Evolutionary conservation across 2,113 vertebrate genomes (phyloP).

Genomic region (Embiotoca jacksoni): DNA sequence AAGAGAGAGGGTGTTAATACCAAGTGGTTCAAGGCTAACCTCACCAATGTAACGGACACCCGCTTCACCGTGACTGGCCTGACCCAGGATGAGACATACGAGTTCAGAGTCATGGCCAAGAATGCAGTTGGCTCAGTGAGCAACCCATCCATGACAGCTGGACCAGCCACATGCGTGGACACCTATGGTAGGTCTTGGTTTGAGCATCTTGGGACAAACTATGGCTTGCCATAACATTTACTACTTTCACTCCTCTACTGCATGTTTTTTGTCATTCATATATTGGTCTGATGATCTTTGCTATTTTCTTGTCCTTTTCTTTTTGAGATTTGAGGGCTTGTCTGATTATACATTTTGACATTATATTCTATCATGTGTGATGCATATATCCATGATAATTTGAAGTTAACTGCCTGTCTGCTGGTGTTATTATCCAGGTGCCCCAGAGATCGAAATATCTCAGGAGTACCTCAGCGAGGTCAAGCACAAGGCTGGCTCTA

Average conservation of each 20-base stretch:
- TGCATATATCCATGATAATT: not conserved
- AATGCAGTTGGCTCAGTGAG: slow-evolving; percentile 96
- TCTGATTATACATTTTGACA: no score
- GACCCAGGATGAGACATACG: slow-evolving; percentile 92
- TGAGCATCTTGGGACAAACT: not conserved
- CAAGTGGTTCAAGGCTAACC: slow-evolving; percentile 93
- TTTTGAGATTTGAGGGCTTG: no score
- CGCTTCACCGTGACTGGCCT: slow-evolving; percentile 91
- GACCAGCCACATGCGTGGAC: slow-evolving; percentile 94
- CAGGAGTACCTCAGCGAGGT: slow-evolving; percentile 93
- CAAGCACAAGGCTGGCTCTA: slow-evolving; percentile 91
- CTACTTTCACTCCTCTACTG: not conserved
- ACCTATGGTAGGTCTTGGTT: slow-evolving; percentile 87
- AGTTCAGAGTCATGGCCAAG: slow-evolving; percentile 95
- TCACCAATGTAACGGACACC: slow-evolving; percentile 93
- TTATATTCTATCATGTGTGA: not conserved
- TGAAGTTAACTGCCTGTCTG: not conserved
- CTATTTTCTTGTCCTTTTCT: no score
- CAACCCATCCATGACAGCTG: slow-evolving; percentile 91
- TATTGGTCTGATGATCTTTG: no score
- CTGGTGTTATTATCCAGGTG: slow-evolving; percentile 82
- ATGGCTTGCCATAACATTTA: no score
- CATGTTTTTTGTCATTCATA: not conserved
- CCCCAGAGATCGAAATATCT: slow-evolving; percentile 93
- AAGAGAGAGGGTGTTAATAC: slow-evolving; percentile 89